Evolutionary conservation across 2,888 invertebrate genomes (phyloP), one percentile per base, ranked within the genome.

Genomic region (Trimorus sp.): DNA sequence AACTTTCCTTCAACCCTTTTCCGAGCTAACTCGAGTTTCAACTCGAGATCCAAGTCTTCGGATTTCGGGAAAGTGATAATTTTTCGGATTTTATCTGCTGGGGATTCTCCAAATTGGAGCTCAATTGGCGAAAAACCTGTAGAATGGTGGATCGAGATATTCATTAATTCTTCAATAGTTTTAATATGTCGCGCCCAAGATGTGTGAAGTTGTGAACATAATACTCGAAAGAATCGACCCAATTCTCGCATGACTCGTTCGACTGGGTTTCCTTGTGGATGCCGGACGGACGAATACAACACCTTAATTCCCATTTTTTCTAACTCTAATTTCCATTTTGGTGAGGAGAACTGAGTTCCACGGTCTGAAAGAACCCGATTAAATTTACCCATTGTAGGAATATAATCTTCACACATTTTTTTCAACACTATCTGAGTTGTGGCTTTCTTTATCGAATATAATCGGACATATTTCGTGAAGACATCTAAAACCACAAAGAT

Each of bases 231-330:
- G 2, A 76, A 73, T 16, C 71, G 36, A 3, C 75, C 77, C 0
- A 84, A 8, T 11, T 87, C 87, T 7, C 85, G 51, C 65, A 86
- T 87, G 0, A 71, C 78, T 12, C 86, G 8, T 62, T 87, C 86
- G 0, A 79, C 71, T 0, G 84, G 83, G 48, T 88, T 88, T 0
- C 83, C 84, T 9, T 83, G 85, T 0, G 87, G 86, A 53, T 86
- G 86, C 16, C 48, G 6, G 7, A 62, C 11, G 1, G 45, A 62
- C n/a, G 62, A 62, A n/a, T 37, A 56, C 8, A 36, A 1, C 12
- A 56, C 56, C 12, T 7, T 56, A 37, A 8, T 56, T 4, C 37
- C 56, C 4, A 36, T 5, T 37, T 6, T 11, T 12, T 36, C 12
- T 16, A 56, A 15, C 2, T 26, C 16, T 8, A 9, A 5, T 53